Base-by-base conservation (phyloP, 2,113 vertebrate genomes). In the Zosterops lateralis region DNA sequence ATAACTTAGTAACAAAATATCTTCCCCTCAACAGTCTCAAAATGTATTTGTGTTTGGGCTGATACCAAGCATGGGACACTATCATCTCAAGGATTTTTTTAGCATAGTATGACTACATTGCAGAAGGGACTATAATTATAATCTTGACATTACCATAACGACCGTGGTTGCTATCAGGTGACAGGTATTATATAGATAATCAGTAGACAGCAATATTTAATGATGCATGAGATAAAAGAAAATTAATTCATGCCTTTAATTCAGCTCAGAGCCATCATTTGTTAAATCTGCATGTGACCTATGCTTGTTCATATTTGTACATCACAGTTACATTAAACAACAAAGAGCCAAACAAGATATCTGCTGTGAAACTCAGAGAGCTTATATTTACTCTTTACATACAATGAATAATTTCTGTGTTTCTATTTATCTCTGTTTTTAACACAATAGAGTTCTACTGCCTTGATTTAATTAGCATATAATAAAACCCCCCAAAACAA, bases 151-250 rank as follows among this genome's bases (percentile, higher is more conserved):
- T 96, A 86, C 94, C 91, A 87, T 96, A 96, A 93, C 60, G 51
- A 95, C 84, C 19, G 14, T 86, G 81, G 92, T 96, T 94, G 92
- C 91, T 96, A 87, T 87, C 91, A 89, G 95, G 89, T 94, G 95
- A 94, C 86, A 96, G 74, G 77, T 93, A 92, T 95, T 93, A 96
- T 90, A 92, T 65, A 92, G 93, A 88, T 93, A 90, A 95, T 93
- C 91, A 64, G 70, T 61, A 93, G 79, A 95, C 87, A 77, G 87
- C 78, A 96, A 93, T 90, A 95, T 88, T 95, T 95, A 92, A 90
- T 57, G 90, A 95, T 93, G 88, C 82, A 86, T 91, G 91, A 91
- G 82, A 94, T 76, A 75, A 74, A 87, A 90, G 51, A 87, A 83
- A 92, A 93, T 90, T 76, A 91, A 93, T 90, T 92, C 76, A 87